A percentile compares a stretch with the other conserved stretches of the same genome.
Evolutionary conservation across 2,888 invertebrate genomes (phyloP).

Genomic region (Apamea monoglypha): DNA sequence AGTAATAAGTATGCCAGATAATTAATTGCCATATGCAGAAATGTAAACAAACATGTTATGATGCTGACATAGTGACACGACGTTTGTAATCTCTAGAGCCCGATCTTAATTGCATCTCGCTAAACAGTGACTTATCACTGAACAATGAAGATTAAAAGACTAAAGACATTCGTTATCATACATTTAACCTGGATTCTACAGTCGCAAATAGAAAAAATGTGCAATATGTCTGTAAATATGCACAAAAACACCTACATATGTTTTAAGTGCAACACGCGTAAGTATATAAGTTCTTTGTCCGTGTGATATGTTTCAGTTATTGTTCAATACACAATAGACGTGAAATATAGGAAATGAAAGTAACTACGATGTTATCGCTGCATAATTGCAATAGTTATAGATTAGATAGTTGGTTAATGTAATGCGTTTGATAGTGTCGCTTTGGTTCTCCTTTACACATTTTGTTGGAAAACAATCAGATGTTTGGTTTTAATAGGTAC

Average conservation of each 20-base stretch:
- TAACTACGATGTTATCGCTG: constrained; percentile 41
- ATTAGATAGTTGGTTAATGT: constrained; percentile 20
- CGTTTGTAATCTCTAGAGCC: constrained; percentile 17
- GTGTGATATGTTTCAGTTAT: constrained; percentile 32
- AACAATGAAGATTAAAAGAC: constrained; percentile 15
- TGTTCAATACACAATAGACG: constrained; percentile 52
- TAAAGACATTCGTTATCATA: constrained; percentile 15
- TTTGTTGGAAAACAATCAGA: neutral
- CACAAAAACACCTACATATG: constrained; percentile 3
- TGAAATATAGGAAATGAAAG: constrained; percentile 56
- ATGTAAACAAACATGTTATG: neutral
- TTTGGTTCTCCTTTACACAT: neutral
- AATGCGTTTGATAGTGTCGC: constrained; percentile 23
- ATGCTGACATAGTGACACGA: neutral
- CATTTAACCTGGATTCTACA: constrained; percentile 16
- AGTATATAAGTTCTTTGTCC: constrained; percentile 11
- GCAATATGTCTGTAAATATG: constrained; percentile 5
- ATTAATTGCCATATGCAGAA: neutral
- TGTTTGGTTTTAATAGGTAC: neutral
- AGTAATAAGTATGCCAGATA: neutral
- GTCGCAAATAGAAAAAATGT: constrained; percentile 4
- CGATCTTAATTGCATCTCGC: constrained; percentile 25
- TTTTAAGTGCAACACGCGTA: constrained; percentile 15
- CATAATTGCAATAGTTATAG: constrained; percentile 39
- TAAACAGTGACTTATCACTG: constrained; percentile 13